Evolutionary conservation across 2,888 invertebrate species (phyloP).

Genomic region (Dilophus febrilis): DNA sequence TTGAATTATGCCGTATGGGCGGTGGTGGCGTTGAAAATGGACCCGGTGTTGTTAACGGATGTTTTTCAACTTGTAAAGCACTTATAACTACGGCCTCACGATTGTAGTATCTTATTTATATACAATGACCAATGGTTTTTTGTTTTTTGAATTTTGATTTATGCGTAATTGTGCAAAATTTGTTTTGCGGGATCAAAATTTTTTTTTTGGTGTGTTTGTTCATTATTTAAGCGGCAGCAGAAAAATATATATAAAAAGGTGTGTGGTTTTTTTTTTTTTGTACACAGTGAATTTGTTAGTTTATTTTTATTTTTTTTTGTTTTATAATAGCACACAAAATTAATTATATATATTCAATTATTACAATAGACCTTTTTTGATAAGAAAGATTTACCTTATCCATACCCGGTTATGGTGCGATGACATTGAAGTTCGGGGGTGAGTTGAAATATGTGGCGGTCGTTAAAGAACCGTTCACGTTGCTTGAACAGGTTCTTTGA

Average conservation of each 20-base stretch:
- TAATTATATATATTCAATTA: background rate
- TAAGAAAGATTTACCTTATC: background rate
- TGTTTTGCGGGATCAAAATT: background rate
- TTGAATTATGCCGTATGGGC: slow-evolving; percentile 36
- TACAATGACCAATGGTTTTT: no score
- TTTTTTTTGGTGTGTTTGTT: slow-evolving; percentile 1
- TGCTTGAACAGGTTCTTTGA: no score
- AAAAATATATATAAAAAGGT: slow-evolving; percentile 1
- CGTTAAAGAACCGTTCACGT: no score
- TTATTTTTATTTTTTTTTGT: background rate
- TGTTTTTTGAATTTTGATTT: background rate
- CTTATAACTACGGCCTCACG: slow-evolving; percentile 85
- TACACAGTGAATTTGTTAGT: background rate
- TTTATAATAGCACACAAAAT: background rate
- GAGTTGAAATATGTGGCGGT: no score
- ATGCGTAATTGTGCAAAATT: background rate
- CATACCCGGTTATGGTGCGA: background rate
- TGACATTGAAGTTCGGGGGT: no score
- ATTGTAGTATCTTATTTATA: slow-evolving; percentile 89
- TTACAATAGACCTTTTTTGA: no score
- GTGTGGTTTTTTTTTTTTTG: background rate
- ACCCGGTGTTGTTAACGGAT: slow-evolving; percentile 76
- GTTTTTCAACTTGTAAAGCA: slow-evolving; percentile 82
- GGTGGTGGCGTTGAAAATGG: slow-evolving; percentile 59
- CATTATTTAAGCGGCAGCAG: background rate